Conservation (phyloP, 2,797 vertebrate genomes). For the Enteromius argenteus region DNA sequence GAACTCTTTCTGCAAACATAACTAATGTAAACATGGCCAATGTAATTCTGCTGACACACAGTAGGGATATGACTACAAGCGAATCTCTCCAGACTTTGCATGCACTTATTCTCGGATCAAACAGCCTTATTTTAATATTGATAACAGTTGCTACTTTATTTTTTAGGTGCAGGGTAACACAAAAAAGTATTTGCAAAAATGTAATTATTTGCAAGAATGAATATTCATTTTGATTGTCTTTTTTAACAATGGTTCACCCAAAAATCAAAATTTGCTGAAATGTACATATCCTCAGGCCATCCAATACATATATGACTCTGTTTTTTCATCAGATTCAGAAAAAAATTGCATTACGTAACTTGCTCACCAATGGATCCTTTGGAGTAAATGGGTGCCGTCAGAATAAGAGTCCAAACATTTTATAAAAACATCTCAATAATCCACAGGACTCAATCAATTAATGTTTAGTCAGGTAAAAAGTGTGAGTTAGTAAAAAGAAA, state of each 20-base stretch:
- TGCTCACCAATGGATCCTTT: not conserved
- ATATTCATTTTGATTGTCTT: not conserved
- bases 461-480: no score
- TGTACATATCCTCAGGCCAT: not conserved
- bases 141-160: not conserved
- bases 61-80: not conserved
- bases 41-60: slow-evolving; percentile 29
- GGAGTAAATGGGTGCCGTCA: not conserved
- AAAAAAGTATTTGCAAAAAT: not conserved
- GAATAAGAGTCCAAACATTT: not conserved
- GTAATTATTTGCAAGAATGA: not conserved
- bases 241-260: not conserved
- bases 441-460: no score
- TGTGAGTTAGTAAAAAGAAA: no score
- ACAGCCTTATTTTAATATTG: not conserved
- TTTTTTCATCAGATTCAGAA: not conserved
- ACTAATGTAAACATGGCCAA: slow-evolving; percentile 7
- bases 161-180: not conserved
- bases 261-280: not conserved
- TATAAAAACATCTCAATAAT: not conserved
- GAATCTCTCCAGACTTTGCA: not conserved
- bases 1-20: slow-evolving; percentile 11
- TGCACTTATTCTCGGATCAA: not conserved
- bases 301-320: not conserved
- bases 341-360: not conserved